Evolutionary conservation across 2,113 vertebrate genomes (phyloP).

Genomic region (Tetraodon nigroviridis): DNA sequence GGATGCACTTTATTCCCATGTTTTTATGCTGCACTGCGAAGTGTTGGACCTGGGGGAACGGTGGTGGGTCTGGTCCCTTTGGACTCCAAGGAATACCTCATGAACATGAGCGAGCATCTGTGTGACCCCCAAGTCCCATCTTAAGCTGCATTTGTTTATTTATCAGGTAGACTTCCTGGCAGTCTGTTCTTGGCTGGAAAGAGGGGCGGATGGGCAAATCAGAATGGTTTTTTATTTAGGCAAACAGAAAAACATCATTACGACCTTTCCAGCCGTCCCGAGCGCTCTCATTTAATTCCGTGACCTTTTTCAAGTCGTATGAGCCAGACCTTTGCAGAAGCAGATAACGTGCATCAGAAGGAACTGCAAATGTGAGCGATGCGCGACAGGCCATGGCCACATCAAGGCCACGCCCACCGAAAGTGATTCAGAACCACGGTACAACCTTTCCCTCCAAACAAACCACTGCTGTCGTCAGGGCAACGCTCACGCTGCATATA

Average conservation of each 20-base stretch:
- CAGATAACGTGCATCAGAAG: neutral
- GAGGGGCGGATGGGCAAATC: slow-evolving; percentile 16
- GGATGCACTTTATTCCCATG: slow-evolving; percentile 14
- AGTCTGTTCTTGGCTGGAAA: neutral
- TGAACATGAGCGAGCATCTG: slow-evolving; percentile 63
- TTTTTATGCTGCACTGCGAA: slow-evolving; percentile 32
- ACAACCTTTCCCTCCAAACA: too few relatives aligned
- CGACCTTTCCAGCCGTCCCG: slow-evolving; percentile 25
- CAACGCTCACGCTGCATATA: too few relatives aligned
- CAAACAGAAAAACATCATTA: slow-evolving; percentile 12
- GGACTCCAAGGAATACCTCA: slow-evolving; percentile 72
- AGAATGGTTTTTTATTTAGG: slow-evolving; percentile 5
- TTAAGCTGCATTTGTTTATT: slow-evolving; percentile 49
- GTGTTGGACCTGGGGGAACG: slow-evolving; percentile 37
- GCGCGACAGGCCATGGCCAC: too few relatives aligned
- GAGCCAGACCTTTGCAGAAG: slow-evolving; percentile 22
- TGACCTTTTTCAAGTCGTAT: slow-evolving; percentile 39
- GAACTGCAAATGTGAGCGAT: neutral
- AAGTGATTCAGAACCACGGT: too few relatives aligned
- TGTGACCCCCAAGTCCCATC: slow-evolving; percentile 36
- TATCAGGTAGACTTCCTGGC: slow-evolving; percentile 17
- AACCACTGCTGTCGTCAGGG: too few relatives aligned
- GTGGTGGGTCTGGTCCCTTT: slow-evolving; percentile 33
- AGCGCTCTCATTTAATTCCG: slow-evolving; percentile 23
- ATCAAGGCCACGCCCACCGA: too few relatives aligned